Base-by-base conservation (phyloP, 1,140 invertebrate species). In the Pogonognathellus flavescens region DNA sequence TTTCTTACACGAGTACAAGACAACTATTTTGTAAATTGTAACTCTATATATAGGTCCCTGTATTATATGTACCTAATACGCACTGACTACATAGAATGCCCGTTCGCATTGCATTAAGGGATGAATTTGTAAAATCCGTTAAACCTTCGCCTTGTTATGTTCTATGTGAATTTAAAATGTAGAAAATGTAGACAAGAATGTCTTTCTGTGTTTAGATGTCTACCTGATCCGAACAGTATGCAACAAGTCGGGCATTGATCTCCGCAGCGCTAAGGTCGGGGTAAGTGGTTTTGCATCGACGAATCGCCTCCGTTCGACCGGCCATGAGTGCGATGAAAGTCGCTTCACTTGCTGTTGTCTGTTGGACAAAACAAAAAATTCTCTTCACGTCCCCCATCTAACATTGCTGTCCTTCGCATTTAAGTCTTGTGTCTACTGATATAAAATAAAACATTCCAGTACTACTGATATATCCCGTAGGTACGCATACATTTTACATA, bases 171-270 rank as follows among this genome's bases (percentile, higher is more conserved):
- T 83, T 31, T 18, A 10, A 49, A 60, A 50, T 60, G 55, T 4
- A 18, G n/a, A 66, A 14, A 25, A 50, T 66, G 25, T 22, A 22
- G 60, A 66, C 2, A 82, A 52, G n/a, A 84, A 57, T n/a, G 80
- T 85, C n/a, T 22, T 85, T 20, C 84, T 72, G 66, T 87, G 6
- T 18, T n/a, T n/a, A n/a, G 62, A 66, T 76, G 70, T 14, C 31
- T 87, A 91, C 92, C 92, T 96, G 95, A 90, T 98, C 97, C 0
- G 97, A 99, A 89, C 97, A 98, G 90, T 99, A 99, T 70, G 95
- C 97, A 31, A 99, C 97, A 0, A 99, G 93, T 87, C 96, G 93
- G 2, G 95, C 95, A 90, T 98, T 97, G 84, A 99, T 95, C 89
- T 98, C 96, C 0, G 96, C 94, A 88, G 97, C 95, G 87, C 96